Conservation (phyloP, 2,113 vertebrate genomes). For the Jacana jacana region DNA sequence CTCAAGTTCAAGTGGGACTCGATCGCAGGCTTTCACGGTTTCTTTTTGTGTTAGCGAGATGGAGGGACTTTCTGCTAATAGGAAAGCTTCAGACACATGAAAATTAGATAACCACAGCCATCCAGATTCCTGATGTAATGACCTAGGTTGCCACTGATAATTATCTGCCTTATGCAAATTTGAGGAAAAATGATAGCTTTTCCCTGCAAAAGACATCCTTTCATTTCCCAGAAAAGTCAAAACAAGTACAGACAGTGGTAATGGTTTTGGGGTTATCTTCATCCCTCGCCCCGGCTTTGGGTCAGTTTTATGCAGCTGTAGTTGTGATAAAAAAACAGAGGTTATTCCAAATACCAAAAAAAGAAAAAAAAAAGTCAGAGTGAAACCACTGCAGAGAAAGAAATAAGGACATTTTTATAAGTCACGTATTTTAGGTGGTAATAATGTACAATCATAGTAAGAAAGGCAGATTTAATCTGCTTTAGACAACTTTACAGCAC, state of each 20-base stretch:
- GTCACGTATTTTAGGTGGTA: neutral
- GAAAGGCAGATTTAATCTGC: neutral
- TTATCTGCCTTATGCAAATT: neutral
- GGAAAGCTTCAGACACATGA: neutral
- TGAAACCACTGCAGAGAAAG: neutral
- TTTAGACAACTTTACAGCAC: neutral
- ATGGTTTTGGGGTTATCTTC: neutral
- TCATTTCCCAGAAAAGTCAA: neutral
- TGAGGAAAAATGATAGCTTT: neutral
- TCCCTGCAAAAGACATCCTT: neutral
- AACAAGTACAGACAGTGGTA: neutral
- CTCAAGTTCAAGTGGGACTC: neutral
- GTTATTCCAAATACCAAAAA: neutral
- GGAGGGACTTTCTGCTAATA: neutral
- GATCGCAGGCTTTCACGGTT: neutral
- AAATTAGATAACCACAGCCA: neutral
- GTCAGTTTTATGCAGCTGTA: neutral
- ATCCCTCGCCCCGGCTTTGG: neutral
- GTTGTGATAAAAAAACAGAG: neutral
- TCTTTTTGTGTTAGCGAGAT: neutral
- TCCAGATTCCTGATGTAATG: neutral
- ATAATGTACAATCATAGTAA: neutral
- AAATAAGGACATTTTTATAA: neutral
- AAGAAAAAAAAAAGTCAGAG: neutral
- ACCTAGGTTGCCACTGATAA: neutral